Conservation (phyloP, 2,113 vertebrate genomes). For the Hyaena hyaena region DNA sequence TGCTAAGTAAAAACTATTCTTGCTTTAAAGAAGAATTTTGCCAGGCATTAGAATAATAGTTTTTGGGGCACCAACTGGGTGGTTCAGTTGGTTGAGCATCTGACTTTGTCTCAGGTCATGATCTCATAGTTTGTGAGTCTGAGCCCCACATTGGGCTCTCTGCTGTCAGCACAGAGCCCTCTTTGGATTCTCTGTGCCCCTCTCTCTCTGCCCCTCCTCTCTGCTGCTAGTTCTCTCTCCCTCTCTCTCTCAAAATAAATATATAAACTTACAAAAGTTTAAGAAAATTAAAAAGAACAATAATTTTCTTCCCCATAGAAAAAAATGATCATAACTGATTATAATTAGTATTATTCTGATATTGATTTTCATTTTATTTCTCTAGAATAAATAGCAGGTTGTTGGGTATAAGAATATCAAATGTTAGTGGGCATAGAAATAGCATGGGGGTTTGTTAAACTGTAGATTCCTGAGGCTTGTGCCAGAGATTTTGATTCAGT, state of each 20-base stretch:
- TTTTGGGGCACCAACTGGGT: too few species aligned
- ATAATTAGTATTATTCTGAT: neutral
- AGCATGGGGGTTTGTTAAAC: neutral
- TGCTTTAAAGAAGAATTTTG: neutral
- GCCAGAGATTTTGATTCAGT: neutral
- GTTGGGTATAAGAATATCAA: neutral
- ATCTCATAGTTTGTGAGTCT: too few species aligned
- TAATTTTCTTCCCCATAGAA: neutral
- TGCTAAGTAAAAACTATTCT: constrained; percentile 21
- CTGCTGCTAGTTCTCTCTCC: too few species aligned
- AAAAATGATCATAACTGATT: neutral
- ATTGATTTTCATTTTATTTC: constrained; percentile 36
- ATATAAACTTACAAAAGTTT: too few species aligned
- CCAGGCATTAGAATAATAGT: neutral
- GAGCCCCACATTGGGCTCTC: too few species aligned
- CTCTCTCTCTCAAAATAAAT: too few species aligned
- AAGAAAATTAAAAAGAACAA: neutral
- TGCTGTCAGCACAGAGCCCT: too few species aligned
- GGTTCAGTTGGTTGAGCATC: too few species aligned
- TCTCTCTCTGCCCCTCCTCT: too few species aligned
- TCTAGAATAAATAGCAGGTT: constrained; percentile 13
- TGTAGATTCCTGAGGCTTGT: neutral
- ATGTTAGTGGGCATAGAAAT: neutral
- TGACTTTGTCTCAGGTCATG: too few species aligned
- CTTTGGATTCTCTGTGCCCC: too few species aligned